Conservation (phyloP, 2,888 invertebrate species). For the Rhamphomyia laevipes region DNA sequence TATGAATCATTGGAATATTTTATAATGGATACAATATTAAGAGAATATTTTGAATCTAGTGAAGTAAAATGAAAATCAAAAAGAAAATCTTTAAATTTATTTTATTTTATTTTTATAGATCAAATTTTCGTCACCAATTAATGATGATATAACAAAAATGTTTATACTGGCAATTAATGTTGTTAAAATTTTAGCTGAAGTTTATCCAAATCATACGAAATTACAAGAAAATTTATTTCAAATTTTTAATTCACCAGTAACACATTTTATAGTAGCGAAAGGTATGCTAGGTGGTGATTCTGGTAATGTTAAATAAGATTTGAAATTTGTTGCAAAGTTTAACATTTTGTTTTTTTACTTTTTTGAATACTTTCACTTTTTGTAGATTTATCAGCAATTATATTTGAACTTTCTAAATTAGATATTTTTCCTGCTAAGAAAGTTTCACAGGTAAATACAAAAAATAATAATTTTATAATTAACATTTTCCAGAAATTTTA, state of each 20-base stretch:
- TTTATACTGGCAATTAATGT: conserved; percentile 6
- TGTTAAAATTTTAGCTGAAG: neutral
- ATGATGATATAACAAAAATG: neutral
- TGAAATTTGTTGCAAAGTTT: too few species aligned
- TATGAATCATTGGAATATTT: neutral
- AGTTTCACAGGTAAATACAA: neutral
- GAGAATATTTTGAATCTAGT: neutral
- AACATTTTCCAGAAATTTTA: too few species aligned
- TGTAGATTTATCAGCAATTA: neutral
- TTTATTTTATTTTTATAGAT: neutral
- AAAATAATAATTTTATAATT: too few species aligned
- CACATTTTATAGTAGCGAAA: conserved; percentile 10
- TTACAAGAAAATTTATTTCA: neutral
- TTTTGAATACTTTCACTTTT: neutral
- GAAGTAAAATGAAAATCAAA: neutral
- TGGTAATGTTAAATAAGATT: conserved; percentile 2
- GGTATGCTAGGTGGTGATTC: conserved; percentile 6
- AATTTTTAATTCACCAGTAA: conserved; percentile 3
- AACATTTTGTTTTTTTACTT: too few species aligned
- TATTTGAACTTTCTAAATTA: neutral
- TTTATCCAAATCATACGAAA: conserved; percentile 1
- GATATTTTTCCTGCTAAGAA: neutral
- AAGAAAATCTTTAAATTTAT: neutral
- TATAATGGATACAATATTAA: neutral
- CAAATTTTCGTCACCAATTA: neutral